phyloP scores from a whole-genome alignment of 2,113 vertebrate genomes.

The Aramus guarauna region DNA sequence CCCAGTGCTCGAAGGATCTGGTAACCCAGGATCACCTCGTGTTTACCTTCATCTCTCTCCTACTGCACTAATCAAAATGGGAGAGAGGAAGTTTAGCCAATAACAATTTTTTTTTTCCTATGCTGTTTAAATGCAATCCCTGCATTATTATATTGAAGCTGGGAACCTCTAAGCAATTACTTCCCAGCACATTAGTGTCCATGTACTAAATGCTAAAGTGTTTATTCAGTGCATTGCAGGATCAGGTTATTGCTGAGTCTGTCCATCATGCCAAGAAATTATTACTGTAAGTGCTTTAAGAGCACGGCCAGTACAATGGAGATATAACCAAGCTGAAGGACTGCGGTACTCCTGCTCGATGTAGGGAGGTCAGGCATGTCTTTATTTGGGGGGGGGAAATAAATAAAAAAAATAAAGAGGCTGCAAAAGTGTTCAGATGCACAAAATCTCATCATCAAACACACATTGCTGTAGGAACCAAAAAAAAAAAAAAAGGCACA shows the following conservation, averaged over 20 bases:
- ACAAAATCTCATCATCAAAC: constrained; percentile 26
- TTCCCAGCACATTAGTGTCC: constrained; percentile 61
- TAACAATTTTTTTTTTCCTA: background rate
- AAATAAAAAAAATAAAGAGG: background rate
- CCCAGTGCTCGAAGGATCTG: background rate
- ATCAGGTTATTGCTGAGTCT: constrained; percentile 70
- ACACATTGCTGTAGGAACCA: background rate
- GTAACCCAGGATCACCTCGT: background rate
- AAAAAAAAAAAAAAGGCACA: background rate
- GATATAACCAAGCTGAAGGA: background rate
- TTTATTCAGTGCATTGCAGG: constrained; percentile 69
- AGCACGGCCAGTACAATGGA: constrained; percentile 24
- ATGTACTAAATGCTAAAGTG: constrained; percentile 70
- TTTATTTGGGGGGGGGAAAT: background rate
- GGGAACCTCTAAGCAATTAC: constrained; percentile 71
- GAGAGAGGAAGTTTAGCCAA: constrained; percentile 11
- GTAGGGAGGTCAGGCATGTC: background rate
- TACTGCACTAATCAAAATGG: constrained; percentile 35
- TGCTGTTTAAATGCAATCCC: constrained; percentile 52
- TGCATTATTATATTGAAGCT: constrained; percentile 64
- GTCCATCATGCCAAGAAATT: constrained; percentile 68
- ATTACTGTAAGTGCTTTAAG: constrained; percentile 62
- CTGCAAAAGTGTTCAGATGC: background rate
- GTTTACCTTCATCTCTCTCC: background rate
- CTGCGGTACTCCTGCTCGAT: background rate